Evolutionary conservation across 2,113 vertebrate species (phyloP).

Genomic region (Aphyosemion australe): DNA sequence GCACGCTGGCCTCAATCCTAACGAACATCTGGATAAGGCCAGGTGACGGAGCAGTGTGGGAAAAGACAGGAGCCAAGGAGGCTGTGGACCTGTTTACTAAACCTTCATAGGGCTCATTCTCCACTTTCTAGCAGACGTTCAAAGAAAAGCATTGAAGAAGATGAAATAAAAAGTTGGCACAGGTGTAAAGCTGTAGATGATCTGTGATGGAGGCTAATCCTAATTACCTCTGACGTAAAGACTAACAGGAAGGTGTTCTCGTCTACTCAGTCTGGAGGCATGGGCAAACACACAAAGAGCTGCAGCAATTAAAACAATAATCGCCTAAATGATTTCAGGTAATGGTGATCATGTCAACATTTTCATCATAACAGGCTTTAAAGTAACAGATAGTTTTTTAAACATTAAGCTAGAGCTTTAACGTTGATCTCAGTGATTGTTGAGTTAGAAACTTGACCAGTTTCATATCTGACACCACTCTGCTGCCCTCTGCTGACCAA

Average conservation of each 20-base stretch:
- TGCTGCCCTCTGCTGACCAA: too few species aligned
- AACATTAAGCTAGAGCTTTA: too few species aligned
- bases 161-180: constrained; percentile 21
- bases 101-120: too few species aligned
- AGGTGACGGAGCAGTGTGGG: too few species aligned
- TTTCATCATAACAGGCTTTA: too few species aligned
- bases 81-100: neutral
- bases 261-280: neutral
- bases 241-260: constrained; percentile 16
- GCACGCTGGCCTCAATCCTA: constrained; percentile 48
- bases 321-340: too few species aligned
- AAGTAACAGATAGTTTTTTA: too few species aligned
- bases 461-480: too few species aligned
- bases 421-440: too few species aligned
- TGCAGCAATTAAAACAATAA: neutral
- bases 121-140: neutral
- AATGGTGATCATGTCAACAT: too few species aligned
- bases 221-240: constrained; percentile 61
- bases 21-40: constrained; percentile 50
- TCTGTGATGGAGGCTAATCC: constrained; percentile 66
- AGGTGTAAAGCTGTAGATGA: constrained; percentile 49
- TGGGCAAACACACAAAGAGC: neutral
- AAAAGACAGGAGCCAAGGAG: neutral
- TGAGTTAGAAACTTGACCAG: too few species aligned
- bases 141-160: neutral